Base-by-base conservation (phyloP, 2,797 vertebrate species). In the Champsocephalus esox region DNA sequence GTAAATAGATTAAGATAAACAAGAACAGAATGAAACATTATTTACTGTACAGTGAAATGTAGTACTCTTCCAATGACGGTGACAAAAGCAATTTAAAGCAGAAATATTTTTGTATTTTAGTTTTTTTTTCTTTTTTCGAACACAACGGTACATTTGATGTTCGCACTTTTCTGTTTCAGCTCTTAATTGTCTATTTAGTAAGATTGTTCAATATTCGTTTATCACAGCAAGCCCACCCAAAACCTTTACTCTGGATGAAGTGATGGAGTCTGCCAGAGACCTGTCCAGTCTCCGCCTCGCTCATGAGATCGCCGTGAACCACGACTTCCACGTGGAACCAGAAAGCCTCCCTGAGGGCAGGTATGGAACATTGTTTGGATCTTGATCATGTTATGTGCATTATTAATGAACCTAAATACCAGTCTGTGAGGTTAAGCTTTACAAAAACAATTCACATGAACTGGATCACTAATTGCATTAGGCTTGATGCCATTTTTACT, bases 251-350 rank as follows among this genome's bases (percentile, higher is more conserved):
- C 94, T 98, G 88, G 97, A 99, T 49, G 96, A 97, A 48, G 94
- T 99, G 68, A 98, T 98, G 96, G 92, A 95, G 46, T 89, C 96
- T 51, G 93, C 95, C 62, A 96, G 91, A 90, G 96, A 97, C 75
- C 83, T 99, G 54, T 94, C 94, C 75, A 93, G 97, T 78, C 93
- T 98, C 92, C 94, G 92, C 70, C 79, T 99, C 38, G 95, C 95
- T 85, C 98, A 99, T 32, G 97, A 99, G 92, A 98, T 99, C 77
- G 93, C 95, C 50, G 92, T 97, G 49, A 97, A 99, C 81, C 93
- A 78, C 62, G 92, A 94, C 67, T 97, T 98, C 64, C 94, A 95
- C 10, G 55, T 98, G 74, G 95, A 96, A 79, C 89, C 87, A 8
- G 84, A 90, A n/a, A 92, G 90, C 62, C 86, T 94, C 14, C 95